Evolutionary conservation across 2,113 vertebrate genomes (phyloP), one percentile per base, ranked within the genome.

Genomic region (Stigmatopora nigra): DNA sequence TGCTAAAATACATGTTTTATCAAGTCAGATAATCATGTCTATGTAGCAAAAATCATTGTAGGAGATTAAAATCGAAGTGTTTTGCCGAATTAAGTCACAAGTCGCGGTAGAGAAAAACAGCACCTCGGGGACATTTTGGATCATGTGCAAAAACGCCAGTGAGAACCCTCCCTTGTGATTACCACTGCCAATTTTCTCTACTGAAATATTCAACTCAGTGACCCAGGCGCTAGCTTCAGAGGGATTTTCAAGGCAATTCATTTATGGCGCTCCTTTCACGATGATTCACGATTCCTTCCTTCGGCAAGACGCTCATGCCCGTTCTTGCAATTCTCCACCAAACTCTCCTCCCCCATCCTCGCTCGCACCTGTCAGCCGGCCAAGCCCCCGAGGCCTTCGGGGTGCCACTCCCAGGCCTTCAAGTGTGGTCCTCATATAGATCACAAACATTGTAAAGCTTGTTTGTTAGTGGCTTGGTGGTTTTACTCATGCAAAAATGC

Each of bases 11-110:
- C 25, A 31, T 31, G 25, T 31, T 31, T 31, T 41, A 41, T 41
- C 1, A 10, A 41, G 4, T 10, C 38, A 8, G 5, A 41, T 41
- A 41, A 41, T 41, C 38, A 41, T 41, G 38, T 4, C 9, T 1
- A 7, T 41, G 11, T 5, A 22, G 70, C 57, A 14, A 63, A 63
- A 67, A 67, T 78, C 55, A 78, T 78, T 85, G 76, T 63, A 70
- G 63, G 59, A 81, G 78, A 84, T 84, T 79, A 74, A 78, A 76
- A 76, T 77, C 60, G 62, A 63, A 15, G 65, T 44, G 4, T 7
- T 60, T 38, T 76, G 68, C 47, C 62, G 52, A 65, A 70, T 78
- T 84, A 69, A 71, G 61, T 67, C 49, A 69, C 67, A 67, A 69
- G 69, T 78, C 71, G 47, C 25, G 13, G 59, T 60, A 35, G 75